Base-by-base conservation (phyloP, 2,113 vertebrate species). In the Sitta europaea region DNA sequence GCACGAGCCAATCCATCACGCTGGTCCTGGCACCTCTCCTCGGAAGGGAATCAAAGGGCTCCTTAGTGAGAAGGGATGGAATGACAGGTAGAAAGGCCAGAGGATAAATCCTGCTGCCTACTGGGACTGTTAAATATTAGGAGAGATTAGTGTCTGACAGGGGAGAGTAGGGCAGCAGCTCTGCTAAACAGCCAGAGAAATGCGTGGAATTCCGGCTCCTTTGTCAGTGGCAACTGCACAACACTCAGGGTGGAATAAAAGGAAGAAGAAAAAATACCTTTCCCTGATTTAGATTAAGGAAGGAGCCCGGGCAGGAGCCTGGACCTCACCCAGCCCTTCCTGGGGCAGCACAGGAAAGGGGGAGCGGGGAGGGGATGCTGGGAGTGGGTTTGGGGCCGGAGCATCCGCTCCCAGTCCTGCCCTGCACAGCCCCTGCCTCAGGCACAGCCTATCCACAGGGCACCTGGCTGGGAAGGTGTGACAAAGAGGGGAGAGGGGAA, bases 41-140 rank as follows among this genome's bases (percentile, higher is more conserved):
- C 94, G 90, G 96, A 97, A 96, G 93, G 87, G 94, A 97, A 97
- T 97, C 97, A 97, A 97, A 97, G 94, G 77, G 82, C 95, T 97
- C 77, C 97, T 97, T 97, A 96, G 97, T 97, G 97, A 97, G 97
- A 97, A 94, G 93, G 81, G 96, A 97, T 97, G 97, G 97, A 97
- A 96, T 98, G 97, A 97, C 97, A 98, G 95, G 96, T 97, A 96
- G 96, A 97, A 97, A 97, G 97, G 94, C 95, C 96, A 97, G 94
- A 94, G 95, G 97, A 96, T 95, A 97, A 97, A 97, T 98, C 95
- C 96, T 92, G 80, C 88, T 96, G 96, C 96, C 97, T 97, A 96
- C 96, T 90, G 97, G 95, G 97, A 96, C 97, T 97, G 96, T 97
- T 98, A 97, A 97, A 97, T 98, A 97, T 97, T 97, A 97, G 95